A percentile compares a stretch with the other conserved stretches of the same genome.
Evolutionary conservation across 2,888 invertebrate genomes (phyloP).

Genomic region (Aproaerema taeniolella): DNA sequence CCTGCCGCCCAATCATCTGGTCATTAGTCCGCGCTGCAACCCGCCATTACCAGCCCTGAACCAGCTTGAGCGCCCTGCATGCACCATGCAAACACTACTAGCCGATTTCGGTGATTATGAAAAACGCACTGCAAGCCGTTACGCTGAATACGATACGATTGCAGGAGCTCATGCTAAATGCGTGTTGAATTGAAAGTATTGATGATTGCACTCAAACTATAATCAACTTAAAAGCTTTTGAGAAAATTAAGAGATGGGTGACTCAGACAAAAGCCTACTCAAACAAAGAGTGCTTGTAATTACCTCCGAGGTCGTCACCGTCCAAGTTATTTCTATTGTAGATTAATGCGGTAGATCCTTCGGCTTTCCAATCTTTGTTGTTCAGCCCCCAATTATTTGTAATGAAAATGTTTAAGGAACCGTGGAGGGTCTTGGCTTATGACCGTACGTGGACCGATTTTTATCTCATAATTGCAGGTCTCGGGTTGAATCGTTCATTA

Average conservation of each 20-base stretch:
- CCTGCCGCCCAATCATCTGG: conserved; percentile 65
- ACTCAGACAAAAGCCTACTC: no score
- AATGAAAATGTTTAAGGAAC: conserved; percentile 15
- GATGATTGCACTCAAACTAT: no score
- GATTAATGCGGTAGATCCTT: conserved; percentile 8
- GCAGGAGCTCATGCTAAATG: no score
- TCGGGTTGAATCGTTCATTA: conserved; percentile 62
- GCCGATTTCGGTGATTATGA: conserved; percentile 5
- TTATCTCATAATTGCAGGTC: conserved; percentile 66
- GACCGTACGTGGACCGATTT: conserved; percentile 48
- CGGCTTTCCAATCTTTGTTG: conserved; percentile 11
- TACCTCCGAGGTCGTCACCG: no score
- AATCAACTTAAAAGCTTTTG: no score
- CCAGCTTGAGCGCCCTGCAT: conserved; percentile 25
- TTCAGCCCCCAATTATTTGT: conserved; percentile 16
- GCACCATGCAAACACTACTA: conserved; percentile 8
- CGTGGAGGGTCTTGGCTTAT: conserved; percentile 20
- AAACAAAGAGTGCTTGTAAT: no score
- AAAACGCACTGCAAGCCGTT: no score
- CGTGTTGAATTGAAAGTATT: no score
- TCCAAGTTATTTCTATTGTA: conserved; percentile 9
- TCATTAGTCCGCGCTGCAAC: conserved; percentile 54
- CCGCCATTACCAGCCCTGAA: conserved; percentile 22
- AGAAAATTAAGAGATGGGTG: no score
- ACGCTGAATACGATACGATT: no score